These are phyloP conservation scores for Leucania comma DNA, from an alignment of 2,888 invertebrate genomes.

Conservation along the genomic window DNA sequence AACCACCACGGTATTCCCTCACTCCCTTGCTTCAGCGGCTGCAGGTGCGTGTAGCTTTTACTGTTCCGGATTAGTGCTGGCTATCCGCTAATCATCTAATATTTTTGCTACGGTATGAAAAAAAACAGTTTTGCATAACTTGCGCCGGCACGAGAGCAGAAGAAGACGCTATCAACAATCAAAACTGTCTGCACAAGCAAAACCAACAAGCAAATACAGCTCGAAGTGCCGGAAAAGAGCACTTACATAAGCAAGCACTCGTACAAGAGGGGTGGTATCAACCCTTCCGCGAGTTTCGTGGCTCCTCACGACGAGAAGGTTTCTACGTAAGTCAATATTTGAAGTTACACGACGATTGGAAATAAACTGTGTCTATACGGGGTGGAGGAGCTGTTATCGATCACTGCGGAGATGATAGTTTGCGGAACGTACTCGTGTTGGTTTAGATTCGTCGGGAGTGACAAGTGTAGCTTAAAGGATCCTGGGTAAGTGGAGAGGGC, in stretches of 20 bases:
- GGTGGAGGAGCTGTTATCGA: constrained; percentile 64
- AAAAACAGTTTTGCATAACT: neutral
- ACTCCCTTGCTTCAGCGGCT: no score
- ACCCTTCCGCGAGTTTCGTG: constrained; percentile 42
- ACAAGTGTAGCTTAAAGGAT: constrained; percentile 32
- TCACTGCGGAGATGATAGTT: constrained; percentile 60
- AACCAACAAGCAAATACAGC: constrained; percentile 40
- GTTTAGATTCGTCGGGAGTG: constrained; percentile 39
- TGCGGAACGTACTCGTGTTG: constrained; percentile 34
- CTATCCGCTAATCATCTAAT: neutral
- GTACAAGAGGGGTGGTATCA: constrained; percentile 37
- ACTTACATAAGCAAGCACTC: constrained; percentile 56
- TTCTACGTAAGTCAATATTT: constrained; percentile 77
- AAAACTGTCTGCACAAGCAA: constrained; percentile 27
- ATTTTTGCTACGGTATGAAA: no score
- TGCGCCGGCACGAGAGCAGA: neutral
- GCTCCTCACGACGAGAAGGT: constrained; percentile 58
- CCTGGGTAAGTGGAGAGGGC: neutral
- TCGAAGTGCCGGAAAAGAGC: constrained; percentile 57
- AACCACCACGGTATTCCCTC: no score
- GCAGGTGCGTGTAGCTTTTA: no score
- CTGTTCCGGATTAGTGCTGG: no score
- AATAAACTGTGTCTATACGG: constrained; percentile 69
- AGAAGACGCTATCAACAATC: neutral
- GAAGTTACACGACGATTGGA: constrained; percentile 68